Base-by-base conservation (phyloP, 2,797 vertebrate genomes). In the Takifugu rubripes region DNA sequence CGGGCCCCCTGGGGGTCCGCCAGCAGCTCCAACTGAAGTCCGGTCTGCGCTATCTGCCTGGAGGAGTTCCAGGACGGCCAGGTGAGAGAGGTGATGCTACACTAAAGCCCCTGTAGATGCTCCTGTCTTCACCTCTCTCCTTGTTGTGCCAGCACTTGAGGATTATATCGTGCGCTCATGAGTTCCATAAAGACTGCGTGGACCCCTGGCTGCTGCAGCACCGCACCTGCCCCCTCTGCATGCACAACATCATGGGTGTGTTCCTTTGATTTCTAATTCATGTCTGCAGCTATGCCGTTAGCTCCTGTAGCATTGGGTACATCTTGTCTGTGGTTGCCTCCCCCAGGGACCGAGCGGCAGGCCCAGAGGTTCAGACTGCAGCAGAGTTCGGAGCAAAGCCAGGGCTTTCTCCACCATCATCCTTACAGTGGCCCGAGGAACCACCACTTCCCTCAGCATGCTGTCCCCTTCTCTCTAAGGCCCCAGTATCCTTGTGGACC, bases 161-260 rank as follows among this genome's bases (percentile, higher is more conserved):
- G 70, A 93, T 99, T 86, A 96, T 99, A 87, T 96, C 97, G 0
- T 99, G 97, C 50, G 92, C 90, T 59, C 97, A 99, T 0, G 97
- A 99, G 84, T 99, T 99, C 85, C 97, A 99, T 63, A 94, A 92
- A 68, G 90, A 92, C 52, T 99, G 97, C 17, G 95, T 99, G 33
- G 97, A 99, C 81, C 95, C 95, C 40, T 99, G 97, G 97, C 91
- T 99, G 27, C 89, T 94, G 60, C 94, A 98, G 57, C 93, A 96
- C 66, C 95, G 92, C 74, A 99, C 96, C 0, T 99, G 97, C 52
- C 97, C 97, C 0, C 93, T 99, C 68, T 99, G 97, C 93, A 97
- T 99, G 97, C 96, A 95, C 92, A 97, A 99, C 89, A 99, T 99
- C 85, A 90, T 97, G 84, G 96, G 97, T 96, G 92, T 90, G 83